phyloP scores from a whole-genome alignment of 2,888 invertebrate species.

The Synergus gifuensis region DNA sequence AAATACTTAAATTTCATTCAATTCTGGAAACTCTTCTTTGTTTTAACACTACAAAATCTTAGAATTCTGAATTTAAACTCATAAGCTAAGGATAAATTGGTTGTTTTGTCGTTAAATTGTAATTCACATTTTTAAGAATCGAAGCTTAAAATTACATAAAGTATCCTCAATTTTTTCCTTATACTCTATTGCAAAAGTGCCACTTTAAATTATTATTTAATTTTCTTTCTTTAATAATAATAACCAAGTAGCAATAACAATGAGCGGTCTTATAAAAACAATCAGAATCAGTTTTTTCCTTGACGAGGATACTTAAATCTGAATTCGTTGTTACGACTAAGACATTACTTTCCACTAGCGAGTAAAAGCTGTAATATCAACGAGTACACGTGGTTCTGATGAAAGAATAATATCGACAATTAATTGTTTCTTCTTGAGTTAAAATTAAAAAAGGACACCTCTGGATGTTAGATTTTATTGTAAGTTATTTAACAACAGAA shows the following conservation, averaged over 20 bases:
- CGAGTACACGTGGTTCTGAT: background rate
- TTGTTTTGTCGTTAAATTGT: background rate
- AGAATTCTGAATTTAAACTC: background rate
- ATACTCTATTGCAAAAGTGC: background rate
- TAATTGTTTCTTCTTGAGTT: background rate
- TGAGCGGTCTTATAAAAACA: background rate
- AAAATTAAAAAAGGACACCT: too few relatives aligned
- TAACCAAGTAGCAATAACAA: background rate
- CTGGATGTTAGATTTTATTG: too few relatives aligned
- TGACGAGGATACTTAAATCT: background rate
- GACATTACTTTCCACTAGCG: background rate
- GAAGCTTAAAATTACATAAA: background rate
- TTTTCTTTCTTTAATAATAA: background rate
- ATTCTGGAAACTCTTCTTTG: background rate
- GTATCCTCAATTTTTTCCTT: background rate
- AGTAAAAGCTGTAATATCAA: background rate
- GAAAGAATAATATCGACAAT: background rate
- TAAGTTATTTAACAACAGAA: too few relatives aligned
- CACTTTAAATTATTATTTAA: background rate
- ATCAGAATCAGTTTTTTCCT: background rate
- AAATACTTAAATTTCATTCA: background rate
- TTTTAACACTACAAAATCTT: background rate
- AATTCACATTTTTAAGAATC: background rate
- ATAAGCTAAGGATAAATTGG: too few relatives aligned
- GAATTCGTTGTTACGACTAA: background rate